These are phyloP conservation scores for Noturus placidus DNA, from an alignment of 2,113 vertebrate species.

Conservation along the genomic window DNA sequence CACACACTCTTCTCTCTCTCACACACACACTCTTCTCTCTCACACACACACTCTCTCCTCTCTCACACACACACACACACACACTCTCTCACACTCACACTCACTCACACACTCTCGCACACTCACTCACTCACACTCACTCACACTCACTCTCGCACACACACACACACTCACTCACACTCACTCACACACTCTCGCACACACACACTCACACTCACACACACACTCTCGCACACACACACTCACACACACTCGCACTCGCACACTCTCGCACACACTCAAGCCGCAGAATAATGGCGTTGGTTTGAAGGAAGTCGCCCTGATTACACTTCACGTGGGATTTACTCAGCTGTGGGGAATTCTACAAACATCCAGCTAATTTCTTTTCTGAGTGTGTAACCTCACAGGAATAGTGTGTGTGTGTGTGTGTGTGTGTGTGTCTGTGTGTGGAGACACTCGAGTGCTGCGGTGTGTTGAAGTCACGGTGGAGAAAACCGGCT, in stretches of 20 bases:
- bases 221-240: too few species aligned
- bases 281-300: neutral
- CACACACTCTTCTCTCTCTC: too few species aligned
- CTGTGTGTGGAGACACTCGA: neutral
- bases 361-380: neutral
- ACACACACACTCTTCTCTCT: too few species aligned
- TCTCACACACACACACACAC: neutral
- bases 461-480: neutral
- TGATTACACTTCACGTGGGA: neutral
- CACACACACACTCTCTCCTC: too few species aligned
- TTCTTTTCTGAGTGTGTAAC: neutral
- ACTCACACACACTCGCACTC: too few species aligned
- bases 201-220: neutral
- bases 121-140: neutral
- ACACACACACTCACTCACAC: too few species aligned
- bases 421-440: neutral
- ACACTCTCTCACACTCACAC: too few species aligned
- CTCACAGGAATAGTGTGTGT: neutral
- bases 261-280: neutral
- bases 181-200: too few species aligned
- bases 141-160: too few species aligned
- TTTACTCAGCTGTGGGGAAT: neutral
- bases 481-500: neutral
- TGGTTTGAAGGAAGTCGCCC: neutral
- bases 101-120: neutral